These are phyloP conservation scores for Nasonia longicornis DNA, from an alignment of 1,140 invertebrate species.

Conservation along the genomic window DNA sequence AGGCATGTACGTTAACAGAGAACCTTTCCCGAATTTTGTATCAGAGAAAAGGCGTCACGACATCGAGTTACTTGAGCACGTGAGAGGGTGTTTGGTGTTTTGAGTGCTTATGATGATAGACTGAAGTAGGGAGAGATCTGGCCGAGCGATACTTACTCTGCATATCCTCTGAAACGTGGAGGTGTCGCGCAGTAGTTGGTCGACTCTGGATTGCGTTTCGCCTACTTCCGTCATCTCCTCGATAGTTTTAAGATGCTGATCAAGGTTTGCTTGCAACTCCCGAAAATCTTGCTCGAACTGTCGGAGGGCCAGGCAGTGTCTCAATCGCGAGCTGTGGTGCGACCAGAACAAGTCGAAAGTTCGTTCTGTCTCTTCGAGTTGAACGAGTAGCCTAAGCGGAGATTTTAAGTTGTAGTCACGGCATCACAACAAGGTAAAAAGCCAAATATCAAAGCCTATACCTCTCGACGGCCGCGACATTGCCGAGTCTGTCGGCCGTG, in stretches of 20 bases:
- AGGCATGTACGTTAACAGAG: not conserved
- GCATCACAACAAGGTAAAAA: not conserved
- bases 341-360: slow-evolving; percentile 95
- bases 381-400: slow-evolving; percentile 83
- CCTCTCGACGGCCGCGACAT: slow-evolving; percentile 93
- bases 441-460: slow-evolving; percentile 55
- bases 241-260: slow-evolving; percentile 79
- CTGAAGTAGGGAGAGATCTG: not conserved
- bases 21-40: no score
- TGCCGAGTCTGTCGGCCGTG: slow-evolving; percentile 79
- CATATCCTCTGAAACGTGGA: slow-evolving; percentile 82
- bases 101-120: slow-evolving; percentile 9
- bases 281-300: slow-evolving; percentile 91
- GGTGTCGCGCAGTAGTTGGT: slow-evolving; percentile 82
- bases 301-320: slow-evolving; percentile 88
- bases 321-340: slow-evolving; percentile 87
- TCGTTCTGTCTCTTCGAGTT: slow-evolving; percentile 94
- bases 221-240: slow-evolving; percentile 88
- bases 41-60: not conserved
- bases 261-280: slow-evolving; percentile 80
- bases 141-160: slow-evolving; percentile 69
- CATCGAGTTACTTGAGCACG: not conserved
- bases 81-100: not conserved
- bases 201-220: slow-evolving; percentile 83
- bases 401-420: slow-evolving; percentile 15